A percentile compares a stretch with the other conserved stretches of the same genome.
Conservation (phyloP, 2,797 vertebrate genomes). For the Lindbergichthys nudifrons region DNA sequence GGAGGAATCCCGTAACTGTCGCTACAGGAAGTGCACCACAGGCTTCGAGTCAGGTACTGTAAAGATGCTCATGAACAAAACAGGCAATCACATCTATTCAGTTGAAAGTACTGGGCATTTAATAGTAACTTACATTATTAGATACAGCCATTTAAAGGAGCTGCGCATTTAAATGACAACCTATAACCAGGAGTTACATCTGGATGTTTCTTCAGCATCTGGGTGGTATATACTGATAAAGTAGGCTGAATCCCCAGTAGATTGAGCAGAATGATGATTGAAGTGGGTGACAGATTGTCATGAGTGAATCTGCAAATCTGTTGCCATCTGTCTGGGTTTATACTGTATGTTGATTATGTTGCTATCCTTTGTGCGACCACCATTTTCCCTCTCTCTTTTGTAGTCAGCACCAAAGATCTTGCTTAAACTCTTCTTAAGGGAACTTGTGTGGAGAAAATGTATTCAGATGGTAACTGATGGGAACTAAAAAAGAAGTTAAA, state of each 20-base stretch:
- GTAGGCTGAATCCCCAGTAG: not conserved
- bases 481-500: not conserved
- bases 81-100: not conserved
- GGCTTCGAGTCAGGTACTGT: slow-evolving; percentile 93
- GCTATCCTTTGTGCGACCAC: slow-evolving; percentile 10
- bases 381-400: slow-evolving; percentile 5
- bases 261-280: slow-evolving; percentile 29
- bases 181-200: not conserved
- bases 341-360: slow-evolving; percentile 31
- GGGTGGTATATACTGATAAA: not conserved
- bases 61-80: not conserved
- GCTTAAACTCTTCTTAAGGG: not conserved
- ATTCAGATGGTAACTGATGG: not conserved
- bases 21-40: slow-evolving; percentile 91
- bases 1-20: slow-evolving; percentile 86
- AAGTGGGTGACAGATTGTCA: slow-evolving; percentile 37
- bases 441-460: not conserved
- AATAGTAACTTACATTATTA: not conserved
- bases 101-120: not conserved
- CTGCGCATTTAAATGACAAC: not conserved
- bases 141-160: not conserved
- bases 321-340: slow-evolving; percentile 48
- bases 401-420: not conserved
- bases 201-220: not conserved
- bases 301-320: slow-evolving; percentile 42